Conservation (phyloP, 1,140 invertebrate species). For the Neodiprion virginianus region DNA sequence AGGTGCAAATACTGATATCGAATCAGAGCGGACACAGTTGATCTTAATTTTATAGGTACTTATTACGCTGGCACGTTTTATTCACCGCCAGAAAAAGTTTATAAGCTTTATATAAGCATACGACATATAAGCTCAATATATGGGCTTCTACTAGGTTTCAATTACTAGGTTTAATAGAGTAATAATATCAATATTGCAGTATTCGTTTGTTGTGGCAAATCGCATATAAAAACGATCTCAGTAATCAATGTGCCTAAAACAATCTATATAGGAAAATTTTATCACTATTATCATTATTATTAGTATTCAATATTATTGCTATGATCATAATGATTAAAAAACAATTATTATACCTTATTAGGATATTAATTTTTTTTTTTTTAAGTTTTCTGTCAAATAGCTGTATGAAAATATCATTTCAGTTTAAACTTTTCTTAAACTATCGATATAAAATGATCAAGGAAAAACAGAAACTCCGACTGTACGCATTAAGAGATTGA, state of each 20-base stretch:
- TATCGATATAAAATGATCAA: too few species aligned
- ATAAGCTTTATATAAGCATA: background rate
- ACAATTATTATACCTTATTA: too few species aligned
- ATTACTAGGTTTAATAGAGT: background rate
- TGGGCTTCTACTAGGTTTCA: background rate
- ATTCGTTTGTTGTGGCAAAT: background rate
- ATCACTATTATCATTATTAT: too few species aligned
- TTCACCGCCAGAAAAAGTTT: background rate
- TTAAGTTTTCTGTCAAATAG: too few species aligned
- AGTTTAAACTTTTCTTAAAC: too few species aligned
- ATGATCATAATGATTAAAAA: too few species aligned
- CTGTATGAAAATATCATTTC: too few species aligned
- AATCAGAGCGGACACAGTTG: background rate
- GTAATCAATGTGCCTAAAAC: background rate
- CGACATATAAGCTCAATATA: background rate
- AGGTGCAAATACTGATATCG: background rate
- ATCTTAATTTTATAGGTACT: background rate
- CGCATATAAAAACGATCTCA: conserved; percentile 1
- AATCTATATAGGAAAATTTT: too few species aligned
- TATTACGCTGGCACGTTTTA: background rate
- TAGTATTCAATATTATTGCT: too few species aligned
- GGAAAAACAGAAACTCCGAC: too few species aligned
- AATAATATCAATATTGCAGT: conserved; percentile 2
- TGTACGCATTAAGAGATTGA: too few species aligned
- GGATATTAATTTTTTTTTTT: too few species aligned